Percentiles rank a stretch among this genome's conserved stretches.
phyloP scores from a whole-genome alignment of 2,113 vertebrate genomes.

The Peromyscus maniculatus region DNA sequence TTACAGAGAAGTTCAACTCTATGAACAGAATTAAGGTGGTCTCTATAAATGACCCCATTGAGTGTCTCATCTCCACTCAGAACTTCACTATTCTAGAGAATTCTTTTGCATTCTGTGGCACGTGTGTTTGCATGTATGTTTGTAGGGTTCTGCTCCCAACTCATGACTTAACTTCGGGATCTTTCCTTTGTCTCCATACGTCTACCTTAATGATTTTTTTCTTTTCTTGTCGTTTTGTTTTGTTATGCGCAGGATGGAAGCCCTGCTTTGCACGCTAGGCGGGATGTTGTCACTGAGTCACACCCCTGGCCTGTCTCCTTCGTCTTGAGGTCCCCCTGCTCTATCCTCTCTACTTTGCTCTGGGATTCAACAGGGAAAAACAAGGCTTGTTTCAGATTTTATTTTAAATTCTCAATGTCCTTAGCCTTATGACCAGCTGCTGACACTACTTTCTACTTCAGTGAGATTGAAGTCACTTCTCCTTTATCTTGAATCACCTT shows the following conservation, averaged over 20 bases:
- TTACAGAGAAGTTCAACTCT: conserved; percentile 10
- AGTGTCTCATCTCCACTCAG: neutral
- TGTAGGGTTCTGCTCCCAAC: neutral
- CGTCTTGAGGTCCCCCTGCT: neutral
- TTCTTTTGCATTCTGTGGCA: neutral
- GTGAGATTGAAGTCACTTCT: neutral
- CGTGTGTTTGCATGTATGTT: neutral
- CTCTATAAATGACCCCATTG: conserved; percentile 13
- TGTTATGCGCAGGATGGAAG: neutral
- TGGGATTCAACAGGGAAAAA: neutral
- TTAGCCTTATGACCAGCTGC: neutral
- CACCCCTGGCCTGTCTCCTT: neutral
- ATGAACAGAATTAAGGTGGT: neutral
- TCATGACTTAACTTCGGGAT: neutral
- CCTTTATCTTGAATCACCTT: neutral
- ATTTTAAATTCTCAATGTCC: neutral
- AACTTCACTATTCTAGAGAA: neutral
- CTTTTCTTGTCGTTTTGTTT: neutral
- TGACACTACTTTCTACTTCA: conserved; percentile 3
- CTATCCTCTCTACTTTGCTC: neutral
- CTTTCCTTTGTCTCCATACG: neutral
- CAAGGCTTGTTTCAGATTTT: neutral
- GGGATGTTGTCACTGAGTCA: too few relatives aligned
- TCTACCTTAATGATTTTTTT: neutral
- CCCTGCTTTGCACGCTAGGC: neutral